phyloP scores from a whole-genome alignment of 2,113 vertebrate species.

The Coreoperca whiteheadi region DNA sequence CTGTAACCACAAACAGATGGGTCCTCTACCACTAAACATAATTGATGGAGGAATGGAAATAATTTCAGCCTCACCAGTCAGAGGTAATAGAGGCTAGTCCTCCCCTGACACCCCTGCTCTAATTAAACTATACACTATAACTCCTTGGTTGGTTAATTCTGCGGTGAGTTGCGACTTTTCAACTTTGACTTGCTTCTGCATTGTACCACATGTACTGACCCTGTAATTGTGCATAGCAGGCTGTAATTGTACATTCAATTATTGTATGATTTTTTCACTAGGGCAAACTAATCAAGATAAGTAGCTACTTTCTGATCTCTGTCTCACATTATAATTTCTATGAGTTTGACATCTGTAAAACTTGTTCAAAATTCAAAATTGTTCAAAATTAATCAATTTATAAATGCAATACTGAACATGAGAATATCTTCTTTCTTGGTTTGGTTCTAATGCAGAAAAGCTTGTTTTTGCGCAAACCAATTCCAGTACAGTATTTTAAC shows the following conservation, averaged over 20 bases:
- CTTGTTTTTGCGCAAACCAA: too few relatives aligned
- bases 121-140: constrained; percentile 56
- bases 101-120: constrained; percentile 67
- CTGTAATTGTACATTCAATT: constrained; percentile 51
- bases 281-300: constrained; percentile 55
- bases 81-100: constrained; percentile 66
- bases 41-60: constrained; percentile 78
- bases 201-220: constrained; percentile 28
- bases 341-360: neutral
- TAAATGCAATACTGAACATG: too few relatives aligned
- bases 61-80: constrained; percentile 73
- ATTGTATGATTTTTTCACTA: constrained; percentile 28
- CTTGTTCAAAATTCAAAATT: too few relatives aligned
- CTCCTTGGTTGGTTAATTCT: constrained; percentile 45
- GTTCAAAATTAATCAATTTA: too few relatives aligned
- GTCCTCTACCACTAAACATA: constrained; percentile 65
- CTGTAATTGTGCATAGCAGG: constrained; percentile 33
- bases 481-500: neutral
- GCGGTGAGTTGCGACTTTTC: constrained; percentile 31
- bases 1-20: constrained; percentile 80
- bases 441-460: too few relatives aligned
- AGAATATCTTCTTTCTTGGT: too few relatives aligned
- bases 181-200: constrained; percentile 31
- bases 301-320: constrained; percentile 30
- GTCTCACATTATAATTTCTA: constrained; percentile 1